A percentile compares a stretch with the other conserved stretches of the same genome.
These are phyloP conservation scores for Helicoverpa assulta DNA, from an alignment of 2,888 invertebrate species.

Conservation along the genomic window DNA sequence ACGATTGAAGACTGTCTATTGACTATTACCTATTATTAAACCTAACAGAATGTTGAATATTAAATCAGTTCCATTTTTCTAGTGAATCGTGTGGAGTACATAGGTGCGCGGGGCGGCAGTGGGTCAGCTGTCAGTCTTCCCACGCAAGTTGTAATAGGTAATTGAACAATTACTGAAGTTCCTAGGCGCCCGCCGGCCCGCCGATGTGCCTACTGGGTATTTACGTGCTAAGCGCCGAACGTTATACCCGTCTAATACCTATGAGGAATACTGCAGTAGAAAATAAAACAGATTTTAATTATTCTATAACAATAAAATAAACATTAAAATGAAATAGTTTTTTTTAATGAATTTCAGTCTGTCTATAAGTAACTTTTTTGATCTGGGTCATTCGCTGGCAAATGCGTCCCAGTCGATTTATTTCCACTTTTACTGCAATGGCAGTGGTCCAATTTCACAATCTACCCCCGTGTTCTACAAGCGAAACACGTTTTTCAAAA, in stretches of 20 bases:
- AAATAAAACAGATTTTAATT: neutral
- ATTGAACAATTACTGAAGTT: conserved; percentile 52
- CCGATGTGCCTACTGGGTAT: conserved; percentile 25
- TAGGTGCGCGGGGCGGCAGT: conserved; percentile 1
- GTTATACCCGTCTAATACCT: neutral
- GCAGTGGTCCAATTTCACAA: conserved; percentile 87
- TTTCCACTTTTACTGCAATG: conserved; percentile 89
- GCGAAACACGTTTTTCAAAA: conserved; percentile 83
- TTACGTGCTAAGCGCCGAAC: conserved; percentile 39
- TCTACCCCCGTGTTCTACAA: conserved; percentile 82
- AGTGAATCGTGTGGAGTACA: conserved; percentile 7
- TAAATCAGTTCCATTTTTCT: conserved; percentile 16
- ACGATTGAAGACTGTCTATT: conserved; percentile 20
- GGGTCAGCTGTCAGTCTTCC: conserved; percentile 59
- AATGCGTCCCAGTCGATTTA: conserved; percentile 85
- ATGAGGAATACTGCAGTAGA: neutral
- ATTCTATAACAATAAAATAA: neutral
- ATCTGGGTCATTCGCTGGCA: conserved; percentile 83
- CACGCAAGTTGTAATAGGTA: conserved; percentile 59
- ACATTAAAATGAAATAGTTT: conserved; percentile 14
- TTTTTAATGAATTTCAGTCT: conserved; percentile 50
- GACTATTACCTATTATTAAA: neutral
- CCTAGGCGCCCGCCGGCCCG: conserved; percentile 32
- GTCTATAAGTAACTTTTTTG: conserved; percentile 74
- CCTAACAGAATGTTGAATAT: conserved; percentile 7